Evolutionary conservation across 2,888 invertebrate genomes (phyloP), one percentile per base, ranked within the genome.

Genomic region (Drosophila birchii): DNA sequence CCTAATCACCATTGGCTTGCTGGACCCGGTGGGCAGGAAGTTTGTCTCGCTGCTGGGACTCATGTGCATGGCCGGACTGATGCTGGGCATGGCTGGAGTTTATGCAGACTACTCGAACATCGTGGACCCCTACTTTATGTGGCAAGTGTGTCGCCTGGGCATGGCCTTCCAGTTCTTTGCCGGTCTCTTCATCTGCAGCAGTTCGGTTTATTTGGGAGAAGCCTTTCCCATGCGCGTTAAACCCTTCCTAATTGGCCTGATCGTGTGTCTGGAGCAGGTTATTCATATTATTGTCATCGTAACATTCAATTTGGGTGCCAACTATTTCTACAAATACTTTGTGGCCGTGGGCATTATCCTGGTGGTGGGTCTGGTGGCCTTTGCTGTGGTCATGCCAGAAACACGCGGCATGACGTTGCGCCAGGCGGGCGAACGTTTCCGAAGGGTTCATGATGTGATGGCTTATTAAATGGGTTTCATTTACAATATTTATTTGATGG

Each of bases 191-290:
- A 76, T 79, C 1, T 76, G 86, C 43, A 78, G 78, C 41, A 85
- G 86, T 2, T 70, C 91, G 0, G 72, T 71, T 4, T 91, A 89
- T 49, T 49, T 91, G 71, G 84, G 90, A 1, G 91, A 91, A 64
- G 91, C 90, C 5, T 91, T 90, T 18, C 89, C 90, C 0, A 57
- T 90, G 67, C 72, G 76, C 0, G 76, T 82, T 0, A 91, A 91
- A 51, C 82, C 84, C 5, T 81, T 67, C 34, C 71, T 86, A 6
- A 85, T 91, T 29, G 83, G 67, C 1, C 34, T 87, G 36, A 75
- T 84, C 36, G 73, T 91, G 16, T 73, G 86, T 38, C 20, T 90
- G 0, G 90, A 91, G 54, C 89, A 90, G 32, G 26, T 83, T 16
- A 62, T 90, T 14, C 87, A 88, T 34, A 81, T 88, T 12, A 74